Percentiles rank a stretch among this genome's conserved stretches.
These are phyloP conservation scores for Tanypteryx hageni DNA, from an alignment of 2,888 invertebrate genomes.

Conservation along the genomic window DNA sequence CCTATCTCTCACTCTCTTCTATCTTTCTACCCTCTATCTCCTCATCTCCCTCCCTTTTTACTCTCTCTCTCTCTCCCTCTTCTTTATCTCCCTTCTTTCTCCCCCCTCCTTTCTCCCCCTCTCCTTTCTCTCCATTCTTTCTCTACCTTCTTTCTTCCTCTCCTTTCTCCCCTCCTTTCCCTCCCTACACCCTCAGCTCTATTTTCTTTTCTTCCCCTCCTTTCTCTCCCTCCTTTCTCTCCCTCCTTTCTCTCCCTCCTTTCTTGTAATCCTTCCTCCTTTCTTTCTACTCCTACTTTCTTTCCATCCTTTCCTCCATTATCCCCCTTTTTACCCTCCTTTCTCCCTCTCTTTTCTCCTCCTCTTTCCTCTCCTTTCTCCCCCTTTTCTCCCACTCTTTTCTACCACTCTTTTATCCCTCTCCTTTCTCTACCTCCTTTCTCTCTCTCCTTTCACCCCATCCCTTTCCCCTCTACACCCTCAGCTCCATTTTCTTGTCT, in stretches of 20 bases:
- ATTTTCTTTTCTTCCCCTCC: no score
- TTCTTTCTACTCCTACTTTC: neutral
- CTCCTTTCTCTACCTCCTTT: neutral
- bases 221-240: neutral
- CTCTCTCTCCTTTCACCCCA: neutral
- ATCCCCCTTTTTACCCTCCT: neutral
- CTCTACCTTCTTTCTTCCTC: no score
- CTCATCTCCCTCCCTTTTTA: neutral
- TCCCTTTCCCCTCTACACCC: neutral
- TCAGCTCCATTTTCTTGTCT: neutral
- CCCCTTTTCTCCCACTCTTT: neutral
- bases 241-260: neutral
- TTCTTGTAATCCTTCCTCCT: no score
- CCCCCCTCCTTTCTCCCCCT: neutral
- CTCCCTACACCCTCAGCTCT: no score
- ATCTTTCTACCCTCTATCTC: neutral
- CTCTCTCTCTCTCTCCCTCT: neutral
- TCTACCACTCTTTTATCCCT: no score
- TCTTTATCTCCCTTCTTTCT: neutral
- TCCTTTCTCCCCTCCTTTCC: no score
- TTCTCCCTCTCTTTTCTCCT: neutral
- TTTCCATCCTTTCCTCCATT: no score
- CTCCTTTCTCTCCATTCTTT: neutral
- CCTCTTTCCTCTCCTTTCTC: neutral
- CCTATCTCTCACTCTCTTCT: neutral